Conservation (phyloP, 2,888 invertebrate genomes). For the Apotomis capreana region DNA sequence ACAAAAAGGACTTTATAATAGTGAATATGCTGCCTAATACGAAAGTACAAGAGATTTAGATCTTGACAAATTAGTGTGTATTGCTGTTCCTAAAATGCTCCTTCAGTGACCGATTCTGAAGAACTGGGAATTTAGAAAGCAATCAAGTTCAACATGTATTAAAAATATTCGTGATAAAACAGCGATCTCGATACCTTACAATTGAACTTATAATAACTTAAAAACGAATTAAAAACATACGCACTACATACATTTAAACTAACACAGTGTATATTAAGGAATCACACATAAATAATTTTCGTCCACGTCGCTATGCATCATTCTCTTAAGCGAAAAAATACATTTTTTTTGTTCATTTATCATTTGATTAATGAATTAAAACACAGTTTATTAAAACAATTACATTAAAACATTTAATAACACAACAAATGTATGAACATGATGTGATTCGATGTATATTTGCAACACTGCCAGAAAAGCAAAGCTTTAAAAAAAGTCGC, state of each 20-base stretch:
- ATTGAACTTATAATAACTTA: slow-evolving; percentile 50
- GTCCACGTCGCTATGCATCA: slow-evolving; percentile 70
- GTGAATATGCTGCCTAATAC: no score
- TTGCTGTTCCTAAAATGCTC: no score
- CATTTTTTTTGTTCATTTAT: slow-evolving; percentile 52
- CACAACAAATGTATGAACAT: slow-evolving; percentile 69
- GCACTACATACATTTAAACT: slow-evolving; percentile 69
- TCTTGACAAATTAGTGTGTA: no score
- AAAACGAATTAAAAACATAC: slow-evolving; percentile 55
- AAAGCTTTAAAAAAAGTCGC: background rate
- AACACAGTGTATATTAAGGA: slow-evolving; percentile 65
- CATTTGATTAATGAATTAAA: slow-evolving; percentile 66
- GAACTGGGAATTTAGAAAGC: no score
- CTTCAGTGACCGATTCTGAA: no score
- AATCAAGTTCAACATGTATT: no score
- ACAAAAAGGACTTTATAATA: no score
- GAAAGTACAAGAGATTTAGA: no score
- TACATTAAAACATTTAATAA: slow-evolving; percentile 77
- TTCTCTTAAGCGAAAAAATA: slow-evolving; percentile 64
- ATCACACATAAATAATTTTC: slow-evolving; percentile 82
- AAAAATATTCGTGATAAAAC: slow-evolving; percentile 40
- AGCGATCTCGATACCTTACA: slow-evolving; percentile 54
- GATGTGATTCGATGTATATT: slow-evolving; percentile 42
- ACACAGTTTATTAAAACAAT: slow-evolving; percentile 73
- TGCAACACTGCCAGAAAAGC: slow-evolving; percentile 13